Conservation (phyloP, 2,113 vertebrate genomes). For the Regulus satrapa region DNA sequence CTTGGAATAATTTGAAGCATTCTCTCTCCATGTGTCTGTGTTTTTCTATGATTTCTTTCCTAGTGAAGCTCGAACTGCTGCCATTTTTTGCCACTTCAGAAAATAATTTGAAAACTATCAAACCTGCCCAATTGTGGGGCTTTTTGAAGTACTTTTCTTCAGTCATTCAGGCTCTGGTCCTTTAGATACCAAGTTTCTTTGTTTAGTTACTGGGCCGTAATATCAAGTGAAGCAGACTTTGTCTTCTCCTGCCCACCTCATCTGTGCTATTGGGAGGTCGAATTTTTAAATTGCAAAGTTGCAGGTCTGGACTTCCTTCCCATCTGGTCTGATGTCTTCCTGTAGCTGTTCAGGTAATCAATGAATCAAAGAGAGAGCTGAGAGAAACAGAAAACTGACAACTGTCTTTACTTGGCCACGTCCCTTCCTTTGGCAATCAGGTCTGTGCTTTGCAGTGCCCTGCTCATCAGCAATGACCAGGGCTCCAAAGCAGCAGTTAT, state of each 20-base stretch:
- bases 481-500: background rate
- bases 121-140: background rate
- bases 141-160: background rate
- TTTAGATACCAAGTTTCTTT: background rate
- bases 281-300: background rate
- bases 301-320: background rate
- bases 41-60: background rate
- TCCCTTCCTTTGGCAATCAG: background rate
- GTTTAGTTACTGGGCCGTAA: background rate
- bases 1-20: background rate
- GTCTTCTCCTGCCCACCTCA: background rate
- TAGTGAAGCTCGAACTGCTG: background rate
- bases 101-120: background rate
- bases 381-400: background rate
- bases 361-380: background rate
- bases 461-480: background rate
- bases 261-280: background rate
- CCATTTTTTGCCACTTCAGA: background rate
- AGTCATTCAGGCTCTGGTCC: background rate
- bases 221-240: background rate
- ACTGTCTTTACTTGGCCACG: fast-evolving
- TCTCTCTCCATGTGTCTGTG: background rate
- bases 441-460: background rate
- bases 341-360: background rate
- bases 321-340: background rate